Percentiles rank a stretch among this genome's conserved stretches.
Evolutionary conservation across 2,888 invertebrate genomes (phyloP).

Genomic region (Ornithoptera priamus): DNA sequence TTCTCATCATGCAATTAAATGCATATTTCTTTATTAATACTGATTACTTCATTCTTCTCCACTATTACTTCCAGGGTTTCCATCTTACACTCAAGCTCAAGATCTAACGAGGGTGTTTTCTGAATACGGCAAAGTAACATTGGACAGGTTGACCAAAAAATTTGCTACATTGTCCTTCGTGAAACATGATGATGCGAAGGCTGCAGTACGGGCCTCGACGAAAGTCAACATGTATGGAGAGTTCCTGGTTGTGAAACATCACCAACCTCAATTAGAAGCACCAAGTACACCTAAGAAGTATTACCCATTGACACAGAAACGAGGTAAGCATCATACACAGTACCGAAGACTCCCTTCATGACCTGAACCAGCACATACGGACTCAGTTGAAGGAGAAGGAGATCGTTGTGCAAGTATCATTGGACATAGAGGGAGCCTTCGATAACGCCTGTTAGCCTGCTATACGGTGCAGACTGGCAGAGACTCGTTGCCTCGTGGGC

Average conservation of each 20-base stretch:
- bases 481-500: too few species aligned
- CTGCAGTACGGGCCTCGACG: conserved; percentile 40
- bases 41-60: too few species aligned
- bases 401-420: too few species aligned
- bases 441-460: too few species aligned
- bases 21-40: too few species aligned
- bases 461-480: too few species aligned
- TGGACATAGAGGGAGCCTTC: too few species aligned
- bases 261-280: conserved; percentile 30
- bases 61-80: conserved; percentile 50
- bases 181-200: conserved; percentile 37
- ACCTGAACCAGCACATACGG: too few species aligned
- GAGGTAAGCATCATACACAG: background rate
- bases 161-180: conserved; percentile 44
- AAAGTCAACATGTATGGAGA: conserved; percentile 56
- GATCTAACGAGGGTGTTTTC: conserved; percentile 52
- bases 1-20: too few species aligned
- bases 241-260: conserved; percentile 45
- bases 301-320: background rate
- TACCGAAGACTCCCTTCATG: too few species aligned
- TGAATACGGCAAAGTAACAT: conserved; percentile 45
- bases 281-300: conserved; percentile 37
- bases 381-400: too few species aligned
- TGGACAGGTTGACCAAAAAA: conserved; percentile 44
- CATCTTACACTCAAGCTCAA: conserved; percentile 50